Evolutionary conservation across 2,888 invertebrate genomes (phyloP).

Genomic region (Adelognathus sp.): DNA sequence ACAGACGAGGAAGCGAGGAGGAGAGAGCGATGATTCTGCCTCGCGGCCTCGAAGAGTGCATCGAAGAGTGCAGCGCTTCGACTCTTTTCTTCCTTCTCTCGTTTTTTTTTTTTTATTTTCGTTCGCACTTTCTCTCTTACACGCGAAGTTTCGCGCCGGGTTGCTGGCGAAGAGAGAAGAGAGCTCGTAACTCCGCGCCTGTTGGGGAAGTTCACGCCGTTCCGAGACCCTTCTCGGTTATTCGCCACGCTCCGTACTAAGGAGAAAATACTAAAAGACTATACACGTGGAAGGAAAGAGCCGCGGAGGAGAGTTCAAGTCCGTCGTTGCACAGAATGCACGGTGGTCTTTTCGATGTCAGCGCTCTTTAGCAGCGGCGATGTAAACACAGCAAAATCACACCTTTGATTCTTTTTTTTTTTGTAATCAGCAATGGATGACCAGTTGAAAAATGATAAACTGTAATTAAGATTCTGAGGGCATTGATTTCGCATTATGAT

Average conservation of each 20-base stretch:
- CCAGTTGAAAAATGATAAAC: no score
- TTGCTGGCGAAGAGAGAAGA: constrained; percentile 23
- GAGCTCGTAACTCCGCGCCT: constrained; percentile 53
- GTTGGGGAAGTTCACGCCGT: constrained; percentile 56
- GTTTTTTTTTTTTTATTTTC: not conserved
- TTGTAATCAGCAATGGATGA: no score
- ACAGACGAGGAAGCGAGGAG: constrained; percentile 44
- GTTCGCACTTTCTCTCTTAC: not conserved
- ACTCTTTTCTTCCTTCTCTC: not conserved
- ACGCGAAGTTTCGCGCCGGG: constrained; percentile 8
- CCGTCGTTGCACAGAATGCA: constrained; percentile 27
- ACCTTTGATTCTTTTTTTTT: no score
- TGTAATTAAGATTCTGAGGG: no score
- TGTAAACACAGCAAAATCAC: no score
- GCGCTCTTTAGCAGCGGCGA: constrained; percentile 47
- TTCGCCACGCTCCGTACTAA: constrained; percentile 54
- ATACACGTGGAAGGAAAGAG: constrained; percentile 3
- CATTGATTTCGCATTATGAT: no score
- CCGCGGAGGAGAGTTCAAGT: constrained; percentile 25
- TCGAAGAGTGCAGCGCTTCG: constrained; percentile 36
- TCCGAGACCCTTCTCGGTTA: constrained; percentile 54
- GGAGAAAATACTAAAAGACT: constrained; percentile 46
- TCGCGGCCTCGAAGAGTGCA: constrained; percentile 63
- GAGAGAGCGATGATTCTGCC: constrained; percentile 70
- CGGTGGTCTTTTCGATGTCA: constrained; percentile 47